A percentile compares a stretch with the other conserved stretches of the same genome.
phyloP scores from a whole-genome alignment of 2,797 vertebrate species.

The Pangasius mekongensis region DNA sequence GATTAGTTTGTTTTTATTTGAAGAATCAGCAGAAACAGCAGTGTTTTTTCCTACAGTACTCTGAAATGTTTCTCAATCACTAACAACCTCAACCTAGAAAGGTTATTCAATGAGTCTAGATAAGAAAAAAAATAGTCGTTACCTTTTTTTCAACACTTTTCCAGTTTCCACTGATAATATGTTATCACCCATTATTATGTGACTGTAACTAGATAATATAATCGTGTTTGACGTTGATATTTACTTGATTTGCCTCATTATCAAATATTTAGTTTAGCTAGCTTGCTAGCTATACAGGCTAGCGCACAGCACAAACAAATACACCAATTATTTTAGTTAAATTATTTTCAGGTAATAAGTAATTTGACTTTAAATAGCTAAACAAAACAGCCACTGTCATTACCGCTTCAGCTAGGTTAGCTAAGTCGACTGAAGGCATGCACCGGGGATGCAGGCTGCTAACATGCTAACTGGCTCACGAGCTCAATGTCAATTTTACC shows the following conservation, averaged over 20 bases:
- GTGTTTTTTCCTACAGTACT: neutral
- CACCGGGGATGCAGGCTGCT: neutral
- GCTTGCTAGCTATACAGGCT: neutral
- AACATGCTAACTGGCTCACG: conserved; percentile 1
- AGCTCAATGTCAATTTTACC: neutral
- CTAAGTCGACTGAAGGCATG: neutral
- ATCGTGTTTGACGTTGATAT: neutral
- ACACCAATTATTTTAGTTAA: neutral
- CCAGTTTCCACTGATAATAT: neutral
- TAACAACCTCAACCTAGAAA: neutral
- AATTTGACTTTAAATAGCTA: neutral
- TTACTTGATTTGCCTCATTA: neutral
- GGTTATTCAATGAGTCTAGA: neutral
- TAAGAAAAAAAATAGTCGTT: neutral
- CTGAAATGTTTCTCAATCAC: neutral
- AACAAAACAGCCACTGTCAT: neutral
- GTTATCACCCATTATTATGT: too few species aligned
- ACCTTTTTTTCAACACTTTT: neutral
- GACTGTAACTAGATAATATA: neutral
- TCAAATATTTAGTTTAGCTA: neutral
- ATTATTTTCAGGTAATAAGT: neutral
- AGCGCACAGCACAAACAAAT: neutral
- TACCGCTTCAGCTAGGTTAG: neutral
- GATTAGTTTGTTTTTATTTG: neutral
- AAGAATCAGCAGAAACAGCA: neutral